Evolutionary conservation across 2,888 invertebrate genomes (phyloP).

Genomic region (Lithosia quadra): DNA sequence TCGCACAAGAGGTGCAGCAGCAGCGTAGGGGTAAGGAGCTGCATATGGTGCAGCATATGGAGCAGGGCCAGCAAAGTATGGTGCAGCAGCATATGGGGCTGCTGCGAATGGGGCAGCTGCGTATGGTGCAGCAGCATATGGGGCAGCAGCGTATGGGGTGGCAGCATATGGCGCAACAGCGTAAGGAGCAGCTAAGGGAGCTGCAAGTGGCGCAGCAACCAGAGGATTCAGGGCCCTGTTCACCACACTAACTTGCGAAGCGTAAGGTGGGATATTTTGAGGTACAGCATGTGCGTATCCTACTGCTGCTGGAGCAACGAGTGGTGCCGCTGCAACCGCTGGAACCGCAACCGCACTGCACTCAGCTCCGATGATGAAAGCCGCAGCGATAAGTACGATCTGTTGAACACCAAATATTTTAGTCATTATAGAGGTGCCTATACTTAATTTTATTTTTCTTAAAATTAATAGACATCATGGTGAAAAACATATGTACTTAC

Average conservation of each 20-base stretch:
- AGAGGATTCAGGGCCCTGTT: constrained; percentile 76
- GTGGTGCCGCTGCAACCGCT: constrained; percentile 70
- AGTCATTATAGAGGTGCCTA: not conserved
- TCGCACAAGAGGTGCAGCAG: constrained; percentile 61
- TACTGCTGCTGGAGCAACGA: constrained; percentile 85
- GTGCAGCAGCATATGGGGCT: constrained; percentile 41
- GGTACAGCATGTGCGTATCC: constrained; percentile 88
- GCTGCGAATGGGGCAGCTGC: constrained; percentile 50
- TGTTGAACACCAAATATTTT: constrained; percentile 57
- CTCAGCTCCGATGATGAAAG: constrained; percentile 70
- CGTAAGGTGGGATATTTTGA: constrained; percentile 88
- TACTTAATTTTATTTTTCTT: not conserved
- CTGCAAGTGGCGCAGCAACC: constrained; percentile 66
- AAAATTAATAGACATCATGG: too few relatives aligned
- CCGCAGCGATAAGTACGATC: constrained; percentile 81
- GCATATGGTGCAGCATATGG: constrained; percentile 54
- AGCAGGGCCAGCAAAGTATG: constrained; percentile 51
- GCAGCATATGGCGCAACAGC: constrained; percentile 52
- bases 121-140: constrained; percentile 44
- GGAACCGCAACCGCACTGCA: constrained; percentile 71
- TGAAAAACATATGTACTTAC: constrained; percentile 61
- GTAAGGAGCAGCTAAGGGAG: constrained; percentile 52
- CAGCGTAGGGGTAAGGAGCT: constrained; percentile 57
- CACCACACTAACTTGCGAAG: constrained; percentile 87
- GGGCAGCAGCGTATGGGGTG: constrained; percentile 49